Base-by-base conservation (phyloP, 2,797 vertebrate genomes). In the Sebastiscus tertius region DNA sequence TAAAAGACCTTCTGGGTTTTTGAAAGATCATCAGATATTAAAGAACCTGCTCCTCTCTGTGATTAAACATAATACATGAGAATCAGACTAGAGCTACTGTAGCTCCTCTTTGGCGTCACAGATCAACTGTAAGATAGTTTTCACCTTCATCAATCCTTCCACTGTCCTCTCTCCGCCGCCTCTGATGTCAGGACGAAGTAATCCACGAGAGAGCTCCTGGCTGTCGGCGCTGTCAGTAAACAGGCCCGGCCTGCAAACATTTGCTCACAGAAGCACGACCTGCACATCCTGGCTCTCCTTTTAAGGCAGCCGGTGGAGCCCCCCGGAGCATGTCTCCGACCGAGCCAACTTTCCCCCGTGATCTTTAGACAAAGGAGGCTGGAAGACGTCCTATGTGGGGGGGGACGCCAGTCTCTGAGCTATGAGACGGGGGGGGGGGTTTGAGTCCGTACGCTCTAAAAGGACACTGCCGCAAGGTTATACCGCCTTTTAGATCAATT, bases 211-310 rank as follows among this genome's bases (percentile, higher is more conserved):
- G 62, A 54, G 46, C 8, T 68, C 52, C 77, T 56, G 79, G 84
- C 86, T 79, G 71, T 81, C 79, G 49, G 78, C 77, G 84, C 86
- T 77, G 71, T 81, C 79, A 58, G 76, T 90, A 88, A 89, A 83
- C 80, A 82, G 72, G 66, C 80, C 67, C 76, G 24, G 75, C 63
- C 6, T 80, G 79, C 87, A 87, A 89, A 88, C 89, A 84, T 84
- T 82, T 71, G 86, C 90, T 91, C 89, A 86, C 76, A 86, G 87
- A 82, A 85, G 87, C 84, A 61, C 42, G 77, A 88, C 84, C 75
- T 83, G 87, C 71, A 88, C 86, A 80, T 90, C 90, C 82, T 39
- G 75, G 36, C 75, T 81, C 29, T 87, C 93, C 93, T 93, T 94
- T 89, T 94, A 94, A 93, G 93, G 93, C 82, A 61, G 77, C 84